Base-by-base conservation (phyloP, 2,888 invertebrate genomes). In the Anticlea derivata region DNA sequence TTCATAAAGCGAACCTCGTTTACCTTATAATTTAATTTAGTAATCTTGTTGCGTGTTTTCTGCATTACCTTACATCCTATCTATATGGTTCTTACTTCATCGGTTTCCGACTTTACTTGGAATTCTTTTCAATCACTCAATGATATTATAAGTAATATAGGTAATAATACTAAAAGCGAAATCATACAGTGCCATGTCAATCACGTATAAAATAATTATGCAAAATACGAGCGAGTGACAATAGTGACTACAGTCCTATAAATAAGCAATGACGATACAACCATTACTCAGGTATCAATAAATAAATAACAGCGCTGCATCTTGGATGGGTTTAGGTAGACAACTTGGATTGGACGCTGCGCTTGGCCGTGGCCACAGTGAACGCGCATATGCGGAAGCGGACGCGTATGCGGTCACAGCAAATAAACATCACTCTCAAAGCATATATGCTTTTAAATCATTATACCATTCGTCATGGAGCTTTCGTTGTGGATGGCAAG, bases 201-300 rank as follows among this genome's bases (percentile, higher is more conserved):
- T 67, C 66, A 67, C 66, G 60, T 56, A 65, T 57, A 57, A 61
- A 65, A 61, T 62, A 66, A 71, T 61, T 58, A 60, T 63, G 54
- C 53, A 61, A 54, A 53, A 53, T 58, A 52, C 41, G 39, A 55
- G 65, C 53, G 52, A 65, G 61, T 66, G 68, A 65, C 70, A 72
- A 72, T 70, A 73, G 72, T 87, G 86, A 86, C 82, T 84, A 82
- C 82, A 87, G 70, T 63, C 63, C 79, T 86, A 87, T 80, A 77
- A 84, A 86, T 88, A 86, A 65, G 61, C 64, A 55, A 62, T 75
- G 74, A 79, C 75, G 71, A 68, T 73, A 71, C 60, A 67, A 69
- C 66, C 68, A 73, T 77, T 77, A 75, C 73, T 70, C 70, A 68
- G 60, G 43, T 56, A 63, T 65, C 65, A 66, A 71, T 65, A 66